Evolutionary conservation across 2,888 invertebrate species (phyloP), one percentile per base, ranked within the genome.

Genomic region (Holacanthella duospinosa): DNA sequence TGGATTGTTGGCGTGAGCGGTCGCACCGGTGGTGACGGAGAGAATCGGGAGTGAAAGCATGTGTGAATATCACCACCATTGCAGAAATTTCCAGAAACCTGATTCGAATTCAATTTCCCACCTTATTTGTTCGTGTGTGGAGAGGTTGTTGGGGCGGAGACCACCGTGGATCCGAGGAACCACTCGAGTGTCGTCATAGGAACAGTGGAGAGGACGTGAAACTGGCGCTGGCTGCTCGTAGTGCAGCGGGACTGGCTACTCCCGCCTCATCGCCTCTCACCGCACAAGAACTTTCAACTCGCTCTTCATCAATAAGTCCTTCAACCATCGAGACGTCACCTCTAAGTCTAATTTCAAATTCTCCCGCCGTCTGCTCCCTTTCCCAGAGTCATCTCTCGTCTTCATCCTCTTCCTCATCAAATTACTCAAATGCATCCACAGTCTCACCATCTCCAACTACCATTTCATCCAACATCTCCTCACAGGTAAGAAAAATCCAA

Each of bases 181-280:
- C n/a, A n/a, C n/a, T n/a, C n/a, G n/a, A 48, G 48, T 21, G 19
- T 48, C 12, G n/a, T 9, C 48, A 21, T 48, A 4, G 48, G 21
- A 48, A 9, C 16, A 48, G 48, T 4, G 48, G 48, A 4, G 48
- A 9, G 48, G 48, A 64, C 66, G 69, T 68, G 69, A 71, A 72
- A 71, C 72, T 72, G 72, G 72, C 72, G 70, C 65, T 69, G 66
- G 70, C 72, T 69, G 69, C 70, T 66, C 66, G 69, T 48, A 48
- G 48, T 67, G 66, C 70, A 67, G 68, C 71, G 69, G 71, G 69
- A 65, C 66, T 63, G 60, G 64, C 66, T 66, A 68, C 69, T 71
- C 71, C 71, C 68, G 70, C 71, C 66, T 66, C 71, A 64, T 67
- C 71, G 58, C 65, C 68, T 61, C 48, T n/a, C 48, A n/a, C 48